Evolutionary conservation across 2,888 invertebrate genomes (phyloP).

Genomic region (Romanomermis culicivorax): DNA sequence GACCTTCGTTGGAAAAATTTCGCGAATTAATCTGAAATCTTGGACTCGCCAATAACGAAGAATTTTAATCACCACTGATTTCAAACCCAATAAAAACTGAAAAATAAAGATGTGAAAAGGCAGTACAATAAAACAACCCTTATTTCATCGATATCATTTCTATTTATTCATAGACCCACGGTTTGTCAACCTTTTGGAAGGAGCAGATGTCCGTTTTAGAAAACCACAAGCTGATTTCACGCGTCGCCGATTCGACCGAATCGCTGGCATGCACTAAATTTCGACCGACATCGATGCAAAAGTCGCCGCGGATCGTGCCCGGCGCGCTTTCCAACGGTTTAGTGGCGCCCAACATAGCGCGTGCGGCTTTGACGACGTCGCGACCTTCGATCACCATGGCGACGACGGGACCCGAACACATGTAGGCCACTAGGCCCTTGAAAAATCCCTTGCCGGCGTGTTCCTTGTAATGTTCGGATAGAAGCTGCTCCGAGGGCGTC

Average conservation of each 20-base stretch:
- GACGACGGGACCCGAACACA: slow-evolving; percentile 51
- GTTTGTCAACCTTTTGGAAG: no score
- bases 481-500: slow-evolving; percentile 11
- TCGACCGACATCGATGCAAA: slow-evolving; percentile 71
- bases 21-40: no score
- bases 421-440: slow-evolving; percentile 68
- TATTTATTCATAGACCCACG: slow-evolving; percentile 66
- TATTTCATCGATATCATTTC: no score
- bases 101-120: no score
- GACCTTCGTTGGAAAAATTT: no score
- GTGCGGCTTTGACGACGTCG: slow-evolving; percentile 53
- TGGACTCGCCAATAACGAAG: no score
- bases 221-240: slow-evolving; percentile 86
- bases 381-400: slow-evolving; percentile 36
- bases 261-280: slow-evolving; percentile 92
- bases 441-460: slow-evolving; percentile 67
- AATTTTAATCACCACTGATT: no score
- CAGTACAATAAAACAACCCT: no score
- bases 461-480: slow-evolving; percentile 35
- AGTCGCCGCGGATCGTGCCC: slow-evolving; percentile 86
- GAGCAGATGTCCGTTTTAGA: slow-evolving; percentile 54
- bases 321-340: slow-evolving; percentile 36
- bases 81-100: no score
- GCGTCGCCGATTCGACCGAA: slow-evolving; percentile 73
- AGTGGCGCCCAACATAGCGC: slow-evolving; percentile 81